These are phyloP conservation scores for Nothocercus julius DNA, from an alignment of 2,113 vertebrate genomes.

Conservation along the genomic window DNA sequence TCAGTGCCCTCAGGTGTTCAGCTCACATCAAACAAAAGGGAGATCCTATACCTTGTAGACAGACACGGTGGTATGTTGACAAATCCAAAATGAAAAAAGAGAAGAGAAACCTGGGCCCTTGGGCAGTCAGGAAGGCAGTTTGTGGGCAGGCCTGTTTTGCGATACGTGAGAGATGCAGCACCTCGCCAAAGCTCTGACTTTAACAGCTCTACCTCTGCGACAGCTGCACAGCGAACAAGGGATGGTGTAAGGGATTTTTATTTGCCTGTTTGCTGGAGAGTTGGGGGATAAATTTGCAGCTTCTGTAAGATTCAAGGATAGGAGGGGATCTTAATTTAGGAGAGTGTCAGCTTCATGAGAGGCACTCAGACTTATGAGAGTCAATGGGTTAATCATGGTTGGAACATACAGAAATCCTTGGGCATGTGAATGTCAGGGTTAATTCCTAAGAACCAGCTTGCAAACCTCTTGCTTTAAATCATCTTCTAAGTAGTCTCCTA, in stretches of 20 bases:
- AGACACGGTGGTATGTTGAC: conserved; percentile 3
- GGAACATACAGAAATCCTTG: neutral
- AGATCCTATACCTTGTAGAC: neutral
- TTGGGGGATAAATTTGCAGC: neutral
- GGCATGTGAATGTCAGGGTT: neutral
- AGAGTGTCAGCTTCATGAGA: neutral
- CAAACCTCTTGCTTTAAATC: neutral
- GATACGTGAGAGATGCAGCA: fast-evolving
- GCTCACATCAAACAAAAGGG: conserved; percentile 40
- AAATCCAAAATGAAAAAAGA: conserved; percentile 39
- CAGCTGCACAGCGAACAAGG: fast-evolving
- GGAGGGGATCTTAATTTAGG: neutral
- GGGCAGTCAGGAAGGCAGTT: neutral
- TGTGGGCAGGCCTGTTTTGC: neutral
- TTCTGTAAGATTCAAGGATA: neutral
- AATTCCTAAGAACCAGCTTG: neutral
- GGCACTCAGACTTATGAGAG: neutral
- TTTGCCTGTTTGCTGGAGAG: neutral
- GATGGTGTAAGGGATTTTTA: fast-evolving
- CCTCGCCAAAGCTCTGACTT: neutral
- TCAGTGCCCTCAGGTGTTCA: neutral
- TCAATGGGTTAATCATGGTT: neutral
- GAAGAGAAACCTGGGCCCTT: neutral
- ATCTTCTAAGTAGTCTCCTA: neutral
- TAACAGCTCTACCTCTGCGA: neutral